Evolutionary conservation across 2,888 invertebrate species (phyloP).

Genomic region (Volucella zonaria): DNA sequence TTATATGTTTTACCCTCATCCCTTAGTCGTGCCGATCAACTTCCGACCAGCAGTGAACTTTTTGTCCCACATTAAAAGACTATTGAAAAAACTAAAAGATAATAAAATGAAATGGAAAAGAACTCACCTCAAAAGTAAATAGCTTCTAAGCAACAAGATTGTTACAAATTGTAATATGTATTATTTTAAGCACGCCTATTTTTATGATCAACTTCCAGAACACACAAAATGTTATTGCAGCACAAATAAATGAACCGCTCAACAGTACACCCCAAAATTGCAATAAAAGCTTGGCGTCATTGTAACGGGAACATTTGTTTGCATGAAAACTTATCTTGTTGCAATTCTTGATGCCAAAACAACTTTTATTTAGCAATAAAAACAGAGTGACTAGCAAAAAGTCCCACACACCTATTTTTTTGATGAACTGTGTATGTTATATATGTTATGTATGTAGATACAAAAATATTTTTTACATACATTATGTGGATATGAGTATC

Average conservation of each 20-base stretch:
- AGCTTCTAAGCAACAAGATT: background rate
- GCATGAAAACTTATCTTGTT: constrained; percentile 17
- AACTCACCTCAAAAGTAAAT: constrained; percentile 13
- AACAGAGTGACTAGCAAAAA: constrained; percentile 12
- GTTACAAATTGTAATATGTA: constrained; percentile 10
- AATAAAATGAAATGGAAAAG: constrained; percentile 6
- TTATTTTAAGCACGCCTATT: constrained; percentile 33
- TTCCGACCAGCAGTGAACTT: constrained; percentile 20
- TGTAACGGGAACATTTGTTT: constrained; percentile 9
- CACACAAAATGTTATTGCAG: constrained; percentile 22
- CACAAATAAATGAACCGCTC: constrained; percentile 25
- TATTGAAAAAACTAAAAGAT: constrained; percentile 15
- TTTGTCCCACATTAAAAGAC: constrained; percentile 14
- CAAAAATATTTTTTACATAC: too few species aligned
- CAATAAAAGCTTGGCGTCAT: constrained; percentile 30
- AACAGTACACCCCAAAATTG: constrained; percentile 12
- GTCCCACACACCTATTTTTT: constrained; percentile 19
- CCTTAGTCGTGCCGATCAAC: constrained; percentile 3
- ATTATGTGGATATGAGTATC: too few species aligned
- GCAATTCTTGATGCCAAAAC: constrained; percentile 13
- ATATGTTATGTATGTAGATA: background rate
- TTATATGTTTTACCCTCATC: background rate
- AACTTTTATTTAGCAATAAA: constrained; percentile 26
- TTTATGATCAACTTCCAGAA: constrained; percentile 26
- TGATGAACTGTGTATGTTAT: too few species aligned